phyloP scores from a whole-genome alignment of 2,888 invertebrate genomes.

The Calliphora vomitoria region DNA sequence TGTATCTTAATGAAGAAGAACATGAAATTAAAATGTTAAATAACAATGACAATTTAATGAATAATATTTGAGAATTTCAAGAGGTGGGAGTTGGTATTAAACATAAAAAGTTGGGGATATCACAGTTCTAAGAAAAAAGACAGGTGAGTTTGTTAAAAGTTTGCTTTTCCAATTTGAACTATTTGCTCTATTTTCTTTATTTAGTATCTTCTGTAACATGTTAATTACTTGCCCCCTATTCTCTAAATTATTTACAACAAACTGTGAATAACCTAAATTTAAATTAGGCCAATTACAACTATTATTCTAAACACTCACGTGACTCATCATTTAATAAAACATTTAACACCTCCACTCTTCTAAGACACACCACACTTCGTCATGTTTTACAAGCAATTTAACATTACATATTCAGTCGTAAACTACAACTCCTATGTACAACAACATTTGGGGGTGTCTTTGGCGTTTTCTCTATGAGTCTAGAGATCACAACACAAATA shows the following conservation, averaged over 20 bases:
- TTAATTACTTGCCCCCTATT: not conserved
- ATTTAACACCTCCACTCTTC: conserved; percentile 64
- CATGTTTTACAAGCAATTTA: conserved; percentile 54
- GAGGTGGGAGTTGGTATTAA: conserved; percentile 5
- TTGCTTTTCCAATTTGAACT: no score
- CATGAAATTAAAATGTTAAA: conserved; percentile 52
- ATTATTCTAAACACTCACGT: conserved; percentile 46
- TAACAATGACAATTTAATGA: conserved; percentile 52
- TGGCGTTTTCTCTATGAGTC: not conserved
- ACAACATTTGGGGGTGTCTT: conserved; percentile 51
- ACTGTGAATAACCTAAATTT: conserved; percentile 12
- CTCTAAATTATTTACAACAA: not conserved
- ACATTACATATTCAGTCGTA: not conserved
- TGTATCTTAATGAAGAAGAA: not conserved
- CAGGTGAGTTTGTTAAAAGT: not conserved
- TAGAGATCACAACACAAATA: conserved; percentile 26
- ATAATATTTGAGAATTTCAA: conserved; percentile 15
- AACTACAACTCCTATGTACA: not conserved
- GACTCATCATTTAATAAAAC: conserved; percentile 62
- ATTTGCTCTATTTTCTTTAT: not conserved
- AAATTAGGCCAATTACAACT: conserved; percentile 37
- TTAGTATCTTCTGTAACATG: not conserved
- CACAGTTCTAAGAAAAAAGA: not conserved
- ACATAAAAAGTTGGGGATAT: not conserved
- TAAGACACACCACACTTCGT: not conserved